A percentile compares a stretch with the other conserved stretches of the same genome.
phyloP scores from a whole-genome alignment of 2,888 invertebrate genomes.

The Leucophora obtusa region DNA sequence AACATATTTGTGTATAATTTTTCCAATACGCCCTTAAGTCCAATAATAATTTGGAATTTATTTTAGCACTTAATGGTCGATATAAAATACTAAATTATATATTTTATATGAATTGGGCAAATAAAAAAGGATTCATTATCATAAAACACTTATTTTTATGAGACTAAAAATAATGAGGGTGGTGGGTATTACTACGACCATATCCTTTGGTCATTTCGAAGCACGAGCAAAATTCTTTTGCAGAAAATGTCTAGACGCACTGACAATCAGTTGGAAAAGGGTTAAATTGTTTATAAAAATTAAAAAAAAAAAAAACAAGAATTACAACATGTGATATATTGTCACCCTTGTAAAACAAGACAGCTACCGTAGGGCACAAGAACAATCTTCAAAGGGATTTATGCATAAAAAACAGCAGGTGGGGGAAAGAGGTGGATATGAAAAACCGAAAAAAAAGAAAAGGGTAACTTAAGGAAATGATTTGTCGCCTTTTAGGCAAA shows the following conservation, averaged over 20 bases:
- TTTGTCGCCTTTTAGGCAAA: conserved; percentile 77
- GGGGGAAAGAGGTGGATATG: not conserved
- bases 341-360: conserved; percentile 60
- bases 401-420: conserved; percentile 13
- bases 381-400: conserved; percentile 51
- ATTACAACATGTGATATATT: conserved; percentile 61
- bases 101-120: conserved; percentile 63
- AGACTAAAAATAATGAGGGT: conserved; percentile 45
- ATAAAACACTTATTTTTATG: conserved; percentile 62
- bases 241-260: conserved; percentile 18
- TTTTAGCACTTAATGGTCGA: conserved; percentile 73
- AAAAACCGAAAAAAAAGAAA: conserved; percentile 17
- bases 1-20: not conserved
- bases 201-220: conserved; percentile 39
- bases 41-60: conserved; percentile 72
- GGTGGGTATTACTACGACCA: conserved; percentile 3
- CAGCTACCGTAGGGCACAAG: conserved; percentile 30
- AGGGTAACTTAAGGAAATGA: conserved; percentile 70
- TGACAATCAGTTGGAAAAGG: conserved; percentile 48
- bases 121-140: conserved; percentile 63
- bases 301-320: conserved; percentile 18
- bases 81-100: conserved; percentile 75
- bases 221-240: not conserved
- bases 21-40: conserved; percentile 67
- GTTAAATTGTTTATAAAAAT: conserved; percentile 62